These are phyloP conservation scores for Drosophila lacicola DNA, from an alignment of 2,888 invertebrate genomes.

Conservation along the genomic window DNA sequence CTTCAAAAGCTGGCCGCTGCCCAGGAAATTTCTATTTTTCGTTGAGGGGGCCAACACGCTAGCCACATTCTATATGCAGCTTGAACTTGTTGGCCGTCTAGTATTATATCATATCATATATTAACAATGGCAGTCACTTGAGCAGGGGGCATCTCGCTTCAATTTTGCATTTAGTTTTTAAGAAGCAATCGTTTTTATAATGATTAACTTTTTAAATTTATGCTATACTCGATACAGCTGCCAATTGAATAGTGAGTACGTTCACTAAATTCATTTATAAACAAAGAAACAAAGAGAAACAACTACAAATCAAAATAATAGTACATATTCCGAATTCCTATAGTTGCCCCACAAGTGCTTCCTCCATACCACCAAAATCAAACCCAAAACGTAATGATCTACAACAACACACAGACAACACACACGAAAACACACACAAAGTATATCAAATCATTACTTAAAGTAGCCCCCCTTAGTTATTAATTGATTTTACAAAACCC, in stretches of 20 bases:
- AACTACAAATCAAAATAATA: constrained; percentile 49
- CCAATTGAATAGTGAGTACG: constrained; percentile 44
- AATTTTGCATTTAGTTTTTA: constrained; percentile 50
- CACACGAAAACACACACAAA: constrained; percentile 34
- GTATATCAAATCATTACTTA: constrained; percentile 71
- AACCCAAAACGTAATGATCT: constrained; percentile 39
- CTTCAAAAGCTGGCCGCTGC: constrained; percentile 25
- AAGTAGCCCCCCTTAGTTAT: constrained; percentile 71
- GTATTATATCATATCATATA: constrained; percentile 55
- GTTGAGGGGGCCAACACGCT: constrained; percentile 18
- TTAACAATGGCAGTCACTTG: constrained; percentile 22
- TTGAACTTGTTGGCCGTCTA: constrained; percentile 32
- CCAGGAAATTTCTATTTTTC: constrained; percentile 4
- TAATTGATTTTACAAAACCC: constrained; percentile 60
- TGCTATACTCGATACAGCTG: constrained; percentile 50
- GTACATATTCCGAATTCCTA: constrained; percentile 62
- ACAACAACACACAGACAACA: constrained; percentile 17
- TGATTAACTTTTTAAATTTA: constrained; percentile 14
- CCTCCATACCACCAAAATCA: constrained; percentile 63
- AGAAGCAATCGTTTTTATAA: constrained; percentile 43
- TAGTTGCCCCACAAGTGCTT: constrained; percentile 71
- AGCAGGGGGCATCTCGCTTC: constrained; percentile 47
- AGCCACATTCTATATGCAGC: constrained; percentile 17
- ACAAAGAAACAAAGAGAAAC: constrained; percentile 12
- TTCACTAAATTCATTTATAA: constrained; percentile 22